Evolutionary conservation across 1,140 invertebrate species (phyloP), one percentile per base, ranked within the genome.

Genomic region (Acromyrmex echinatior): DNA sequence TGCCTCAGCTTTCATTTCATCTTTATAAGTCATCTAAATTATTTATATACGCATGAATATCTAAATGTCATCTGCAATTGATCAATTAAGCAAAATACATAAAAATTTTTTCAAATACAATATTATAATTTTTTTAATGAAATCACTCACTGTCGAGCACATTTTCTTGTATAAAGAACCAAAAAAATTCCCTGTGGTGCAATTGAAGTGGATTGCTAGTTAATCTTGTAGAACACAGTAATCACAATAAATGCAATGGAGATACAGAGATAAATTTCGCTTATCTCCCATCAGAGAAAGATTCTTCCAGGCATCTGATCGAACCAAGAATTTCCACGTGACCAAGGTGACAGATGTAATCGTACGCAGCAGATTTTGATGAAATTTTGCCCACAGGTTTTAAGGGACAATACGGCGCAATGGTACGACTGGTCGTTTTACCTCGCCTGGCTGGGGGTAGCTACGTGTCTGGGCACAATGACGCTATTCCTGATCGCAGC

Each of bases 401-500:
- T 98, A 94, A 97, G 96, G 95, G 96, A 97, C 93, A 97, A 97
- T 95, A 95, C 97, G 51, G 96, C 96, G 80, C 96, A 97, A 82
- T 96, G 96, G 95, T 97, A 97, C 96, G 98, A 98, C 91, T 98
- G 98, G 98, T 98, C 98, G 86, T 98, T 98, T 96, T 97, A 98
- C 91, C 95, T 98, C 76, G 97, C 97, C 85, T 98, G 98, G 98
- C 95, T 98, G 90, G 97, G 97, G 74, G 97, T 98, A 62, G 97
- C 96, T 56, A 97, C 97, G 86, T 97, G 96, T 91, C 96, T 98
- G 90, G 96, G 96, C 68, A 97, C 97, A 62, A 97, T 97, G 89
- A 96, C 98, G 85, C 94, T 98, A 88, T 98, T 98, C 96, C 97
- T 98, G 95, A 97, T 97, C 90, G 97, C 97, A 25, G 97, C 97